These are phyloP conservation scores for Meghimatium bilineatum DNA, from an alignment of 2,888 invertebrate species.

Conservation along the genomic window DNA sequence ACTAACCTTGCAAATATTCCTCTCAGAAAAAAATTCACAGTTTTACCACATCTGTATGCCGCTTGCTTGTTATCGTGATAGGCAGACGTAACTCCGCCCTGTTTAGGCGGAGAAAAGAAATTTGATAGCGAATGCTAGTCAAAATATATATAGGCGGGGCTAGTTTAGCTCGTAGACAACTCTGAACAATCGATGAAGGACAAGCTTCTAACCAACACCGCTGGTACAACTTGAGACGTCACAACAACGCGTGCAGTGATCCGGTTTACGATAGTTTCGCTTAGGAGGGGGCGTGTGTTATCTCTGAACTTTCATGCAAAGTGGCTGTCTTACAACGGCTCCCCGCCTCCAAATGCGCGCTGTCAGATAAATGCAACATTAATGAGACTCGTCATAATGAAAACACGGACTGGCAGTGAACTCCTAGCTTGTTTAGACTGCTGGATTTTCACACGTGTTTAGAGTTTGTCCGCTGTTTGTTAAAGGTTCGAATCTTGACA, in stretches of 20 bases:
- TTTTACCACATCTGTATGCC: background rate
- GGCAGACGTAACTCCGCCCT: background rate
- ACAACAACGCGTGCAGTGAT: background rate
- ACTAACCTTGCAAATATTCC: background rate
- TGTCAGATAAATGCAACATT: slow-evolving; percentile 42
- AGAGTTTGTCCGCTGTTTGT: slow-evolving; percentile 7
- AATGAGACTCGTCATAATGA: slow-evolving; percentile 41
- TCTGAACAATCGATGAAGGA: slow-evolving; percentile 13
- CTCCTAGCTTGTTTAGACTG: slow-evolving; percentile 8
- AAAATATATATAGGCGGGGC: background rate
- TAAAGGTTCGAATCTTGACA: slow-evolving; percentile 20
- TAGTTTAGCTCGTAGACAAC: background rate
- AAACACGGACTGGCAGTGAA: slow-evolving; percentile 18
- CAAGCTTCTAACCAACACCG: background rate
- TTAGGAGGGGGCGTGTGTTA: slow-evolving; percentile 20
- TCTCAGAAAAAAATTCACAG: background rate
- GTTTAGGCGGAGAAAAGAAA: background rate
- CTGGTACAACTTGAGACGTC: background rate
- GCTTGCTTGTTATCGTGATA: background rate
- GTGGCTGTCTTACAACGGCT: slow-evolving; percentile 14
- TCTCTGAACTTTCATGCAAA: background rate
- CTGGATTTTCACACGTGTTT: slow-evolving; percentile 42
- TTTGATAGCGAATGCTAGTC: slow-evolving; percentile 1
- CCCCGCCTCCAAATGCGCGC: slow-evolving; percentile 19
- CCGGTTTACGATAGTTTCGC: background rate